Evolutionary conservation across 2,797 vertebrate species (phyloP).

Genomic region (Propithecus deckenii): DNA sequence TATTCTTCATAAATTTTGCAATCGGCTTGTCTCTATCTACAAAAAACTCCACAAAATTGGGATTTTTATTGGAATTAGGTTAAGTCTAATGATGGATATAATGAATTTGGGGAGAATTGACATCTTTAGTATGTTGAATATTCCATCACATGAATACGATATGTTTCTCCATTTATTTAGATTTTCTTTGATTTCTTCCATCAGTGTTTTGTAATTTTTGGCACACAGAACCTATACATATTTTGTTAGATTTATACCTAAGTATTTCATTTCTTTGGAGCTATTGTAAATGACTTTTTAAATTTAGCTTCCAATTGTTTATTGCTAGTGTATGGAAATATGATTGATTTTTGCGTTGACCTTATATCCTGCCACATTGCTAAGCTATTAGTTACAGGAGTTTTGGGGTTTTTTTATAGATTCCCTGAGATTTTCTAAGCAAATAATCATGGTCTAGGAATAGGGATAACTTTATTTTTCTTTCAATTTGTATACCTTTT

Average conservation of each 20-base stretch:
- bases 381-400: not conserved
- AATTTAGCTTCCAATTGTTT: no score
- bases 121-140: not conserved
- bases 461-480: not conserved
- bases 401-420: not conserved
- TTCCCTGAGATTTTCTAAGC: slow-evolving; percentile 22
- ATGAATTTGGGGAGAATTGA: not conserved
- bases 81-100: not conserved
- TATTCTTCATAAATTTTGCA: not conserved
- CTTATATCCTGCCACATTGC: not conserved
- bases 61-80: no score
- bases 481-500: not conserved
- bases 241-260: slow-evolving; percentile 7
- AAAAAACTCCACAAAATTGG: not conserved
- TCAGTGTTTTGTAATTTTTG: no score
- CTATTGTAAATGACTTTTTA: not conserved
- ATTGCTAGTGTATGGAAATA: no score
- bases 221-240: no score
- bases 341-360: not conserved
- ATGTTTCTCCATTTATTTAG: slow-evolving; percentile 4
- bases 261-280: slow-evolving; percentile 13
- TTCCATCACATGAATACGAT: not conserved
- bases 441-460: not conserved
- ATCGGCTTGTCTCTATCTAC: not conserved
- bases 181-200: not conserved